Percentiles rank a stretch among this genome's conserved stretches.
Evolutionary conservation across 2,888 invertebrate species (phyloP).

Genomic region (Dryobotodes eremita): DNA sequence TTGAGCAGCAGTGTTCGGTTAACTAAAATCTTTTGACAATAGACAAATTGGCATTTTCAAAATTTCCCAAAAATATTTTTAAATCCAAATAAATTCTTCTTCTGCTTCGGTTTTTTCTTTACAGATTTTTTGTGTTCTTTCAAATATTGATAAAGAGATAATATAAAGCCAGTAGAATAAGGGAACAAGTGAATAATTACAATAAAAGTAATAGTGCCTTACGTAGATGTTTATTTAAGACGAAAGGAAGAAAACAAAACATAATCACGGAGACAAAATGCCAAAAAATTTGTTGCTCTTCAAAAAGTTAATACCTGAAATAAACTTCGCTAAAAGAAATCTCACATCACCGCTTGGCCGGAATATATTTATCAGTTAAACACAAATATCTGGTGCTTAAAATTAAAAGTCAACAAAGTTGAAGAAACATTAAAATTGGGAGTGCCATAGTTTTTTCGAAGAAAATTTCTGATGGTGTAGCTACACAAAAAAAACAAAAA

Average conservation of each 20-base stretch:
- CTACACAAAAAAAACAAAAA: constrained; percentile 64
- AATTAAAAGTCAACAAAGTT: constrained; percentile 83
- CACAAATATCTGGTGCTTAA: constrained; percentile 74
- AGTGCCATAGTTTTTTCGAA: constrained; percentile 86
- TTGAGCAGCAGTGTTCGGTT: constrained; percentile 81
- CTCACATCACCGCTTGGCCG: constrained; percentile 85
- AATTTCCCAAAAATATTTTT: constrained; percentile 61
- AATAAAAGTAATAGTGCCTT: constrained; percentile 87
- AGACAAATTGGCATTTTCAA: constrained; percentile 72
- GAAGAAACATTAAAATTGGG: constrained; percentile 74
- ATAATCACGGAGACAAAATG: constrained; percentile 89
- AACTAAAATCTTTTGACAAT: constrained; percentile 78
- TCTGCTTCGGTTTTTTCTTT: constrained; percentile 86
- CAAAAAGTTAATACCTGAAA: constrained; percentile 89
- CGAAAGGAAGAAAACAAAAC: constrained; percentile 78
- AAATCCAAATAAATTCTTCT: constrained; percentile 81
- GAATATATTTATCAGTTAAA: constrained; percentile 88
- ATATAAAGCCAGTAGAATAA: constrained; percentile 73
- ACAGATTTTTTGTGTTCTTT: constrained; percentile 82
- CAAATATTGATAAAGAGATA: constrained; percentile 71
- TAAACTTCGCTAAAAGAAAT: constrained; percentile 89
- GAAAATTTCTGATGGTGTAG: constrained; percentile 82
- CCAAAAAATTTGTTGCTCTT: constrained; percentile 88
- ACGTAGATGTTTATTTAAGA: constrained; percentile 82
- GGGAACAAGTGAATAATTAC: constrained; percentile 85